Conservation (phyloP, 2,797 vertebrate species). For the Dromococcyx pavoninus region DNA sequence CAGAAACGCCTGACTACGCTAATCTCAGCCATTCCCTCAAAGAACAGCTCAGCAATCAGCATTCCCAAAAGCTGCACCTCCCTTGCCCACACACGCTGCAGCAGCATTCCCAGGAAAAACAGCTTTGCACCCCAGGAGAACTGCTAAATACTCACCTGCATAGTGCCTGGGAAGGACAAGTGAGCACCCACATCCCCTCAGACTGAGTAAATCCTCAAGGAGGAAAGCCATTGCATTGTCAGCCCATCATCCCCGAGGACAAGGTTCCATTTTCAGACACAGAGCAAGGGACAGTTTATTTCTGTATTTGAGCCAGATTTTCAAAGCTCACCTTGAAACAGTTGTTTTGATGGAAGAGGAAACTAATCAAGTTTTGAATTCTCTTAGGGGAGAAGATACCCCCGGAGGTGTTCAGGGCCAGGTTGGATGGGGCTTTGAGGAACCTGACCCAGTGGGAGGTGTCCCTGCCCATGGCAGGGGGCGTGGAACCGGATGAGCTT, state of each 20-base stretch:
- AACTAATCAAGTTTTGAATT: background rate
- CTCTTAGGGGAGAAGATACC: background rate
- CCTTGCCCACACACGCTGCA: background rate
- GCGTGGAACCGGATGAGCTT: no score
- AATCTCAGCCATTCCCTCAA: background rate
- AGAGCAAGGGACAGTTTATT: background rate
- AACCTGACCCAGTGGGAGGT: no score
- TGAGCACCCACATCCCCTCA: fast-evolving
- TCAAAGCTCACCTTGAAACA: background rate
- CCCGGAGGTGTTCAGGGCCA: no score
- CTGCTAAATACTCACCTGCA: background rate
- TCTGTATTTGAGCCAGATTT: background rate
- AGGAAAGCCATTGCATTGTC: background rate
- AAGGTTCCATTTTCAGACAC: background rate
- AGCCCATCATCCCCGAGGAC: background rate
- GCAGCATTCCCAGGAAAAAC: background rate
- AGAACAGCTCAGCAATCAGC: background rate
- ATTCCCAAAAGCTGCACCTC: fast-evolving
- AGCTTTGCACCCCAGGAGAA: background rate
- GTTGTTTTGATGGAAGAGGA: background rate
- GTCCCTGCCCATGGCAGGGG: no score
- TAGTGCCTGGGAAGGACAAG: background rate
- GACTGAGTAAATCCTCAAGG: fast-evolving
- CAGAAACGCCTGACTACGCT: background rate
- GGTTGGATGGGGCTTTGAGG: no score